These are phyloP conservation scores for Choreutis nemorana DNA, from an alignment of 2,888 invertebrate genomes.

Conservation along the genomic window DNA sequence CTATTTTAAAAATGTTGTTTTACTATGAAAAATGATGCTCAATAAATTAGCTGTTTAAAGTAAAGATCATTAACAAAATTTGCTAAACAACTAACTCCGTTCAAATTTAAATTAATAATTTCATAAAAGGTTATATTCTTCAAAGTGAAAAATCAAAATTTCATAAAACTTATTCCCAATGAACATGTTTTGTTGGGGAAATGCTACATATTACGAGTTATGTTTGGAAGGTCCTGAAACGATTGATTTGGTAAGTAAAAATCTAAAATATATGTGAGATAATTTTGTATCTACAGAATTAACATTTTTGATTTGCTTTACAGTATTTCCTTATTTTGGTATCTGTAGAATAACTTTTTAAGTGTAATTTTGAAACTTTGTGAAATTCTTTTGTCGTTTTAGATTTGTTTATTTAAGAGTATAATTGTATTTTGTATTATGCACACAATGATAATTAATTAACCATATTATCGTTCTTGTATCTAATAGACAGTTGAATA, in stretches of 20 bases:
- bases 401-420: too few relatives aligned
- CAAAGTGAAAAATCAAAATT: constrained; percentile 20
- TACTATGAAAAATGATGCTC: constrained; percentile 21
- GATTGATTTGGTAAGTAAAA: constrained; percentile 43
- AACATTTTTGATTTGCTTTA: too few relatives aligned
- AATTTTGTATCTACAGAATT: too few relatives aligned
- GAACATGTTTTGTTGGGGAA: constrained; percentile 61
- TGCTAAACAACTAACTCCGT: constrained; percentile 20
- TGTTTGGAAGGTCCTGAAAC: constrained; percentile 42
- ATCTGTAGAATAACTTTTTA: too few relatives aligned
- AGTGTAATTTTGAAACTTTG: too few relatives aligned
- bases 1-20: constrained; percentile 19
- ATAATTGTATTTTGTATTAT: too few relatives aligned
- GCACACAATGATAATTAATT: too few relatives aligned
- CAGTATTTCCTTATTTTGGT: too few relatives aligned
- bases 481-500: too few relatives aligned
- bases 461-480: too few relatives aligned
- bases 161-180: constrained; percentile 18
- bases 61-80: constrained; percentile 5
- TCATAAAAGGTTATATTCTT: constrained; percentile 30
- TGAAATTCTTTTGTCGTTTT: too few relatives aligned
- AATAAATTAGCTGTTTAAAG: constrained; percentile 24
- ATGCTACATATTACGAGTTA: constrained; percentile 57
- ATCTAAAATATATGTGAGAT: too few relatives aligned
- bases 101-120: constrained; percentile 20